These are phyloP conservation scores for Acanthosepion esculentum DNA, from an alignment of 2,888 invertebrate species.

Conservation along the genomic window DNA sequence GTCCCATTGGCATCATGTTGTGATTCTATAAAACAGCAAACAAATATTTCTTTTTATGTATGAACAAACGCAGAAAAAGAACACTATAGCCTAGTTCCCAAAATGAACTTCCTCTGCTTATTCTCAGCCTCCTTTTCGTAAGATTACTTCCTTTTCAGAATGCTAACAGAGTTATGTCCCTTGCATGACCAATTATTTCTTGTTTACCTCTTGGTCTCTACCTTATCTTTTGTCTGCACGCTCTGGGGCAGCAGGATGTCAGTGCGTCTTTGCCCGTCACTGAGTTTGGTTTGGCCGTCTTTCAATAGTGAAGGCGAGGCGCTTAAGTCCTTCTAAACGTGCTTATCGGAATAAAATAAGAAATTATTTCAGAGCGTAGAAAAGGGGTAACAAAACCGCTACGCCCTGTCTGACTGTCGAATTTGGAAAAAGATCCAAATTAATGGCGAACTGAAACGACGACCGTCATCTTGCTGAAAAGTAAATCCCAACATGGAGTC, in stretches of 20 bases:
- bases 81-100: no score
- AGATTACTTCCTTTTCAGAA: no score
- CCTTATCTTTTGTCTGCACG: background rate
- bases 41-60: no score
- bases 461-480: background rate
- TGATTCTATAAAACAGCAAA: no score
- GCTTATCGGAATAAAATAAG: background rate
- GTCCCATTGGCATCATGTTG: no score
- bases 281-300: background rate
- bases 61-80: no score
- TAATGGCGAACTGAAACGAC: background rate
- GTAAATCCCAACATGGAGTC: background rate
- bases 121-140: no score
- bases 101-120: no score
- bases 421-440: background rate
- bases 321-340: background rate
- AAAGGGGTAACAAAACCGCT: background rate
- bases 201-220: background rate
- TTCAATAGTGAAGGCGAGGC: background rate
- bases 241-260: background rate
- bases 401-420: background rate
- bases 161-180: no score
- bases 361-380: background rate
- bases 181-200: background rate
- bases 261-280: background rate